Evolutionary conservation across 1,140 invertebrate species (phyloP).

Genomic region (Sipha flava): DNA sequence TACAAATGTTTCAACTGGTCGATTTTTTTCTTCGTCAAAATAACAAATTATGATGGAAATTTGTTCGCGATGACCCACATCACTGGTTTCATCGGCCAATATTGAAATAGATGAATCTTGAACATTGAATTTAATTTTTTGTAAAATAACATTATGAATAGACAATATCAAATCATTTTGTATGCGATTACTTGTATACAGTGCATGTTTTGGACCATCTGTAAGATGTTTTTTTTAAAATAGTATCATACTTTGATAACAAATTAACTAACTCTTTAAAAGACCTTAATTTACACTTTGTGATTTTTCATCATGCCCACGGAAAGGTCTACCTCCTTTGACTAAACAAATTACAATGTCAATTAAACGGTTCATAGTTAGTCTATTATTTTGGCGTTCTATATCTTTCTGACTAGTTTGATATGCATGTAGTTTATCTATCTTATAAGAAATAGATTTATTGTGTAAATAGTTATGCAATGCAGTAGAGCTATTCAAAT

Average conservation of each 20-base stretch:
- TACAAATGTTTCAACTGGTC: not conserved
- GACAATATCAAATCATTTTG: conserved; percentile 15
- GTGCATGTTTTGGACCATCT: not conserved
- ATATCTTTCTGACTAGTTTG: not conserved
- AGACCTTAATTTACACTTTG: not conserved
- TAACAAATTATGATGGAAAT: conserved; percentile 9
- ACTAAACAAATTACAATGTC: not conserved
- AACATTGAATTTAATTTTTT: not conserved
- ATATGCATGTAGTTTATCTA: no score
- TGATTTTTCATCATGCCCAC: not conserved
- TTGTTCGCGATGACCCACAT: conserved; percentile 20
- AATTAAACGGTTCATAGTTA: not conserved
- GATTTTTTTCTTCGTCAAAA: not conserved
- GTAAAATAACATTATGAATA: conserved; percentile 13
- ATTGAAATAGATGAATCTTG: not conserved
- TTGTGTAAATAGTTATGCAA: no score
- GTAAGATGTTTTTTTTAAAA: not conserved
- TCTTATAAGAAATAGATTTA: no score
- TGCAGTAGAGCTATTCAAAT: no score
- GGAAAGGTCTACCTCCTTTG: not conserved
- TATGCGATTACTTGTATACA: conserved; percentile 13
- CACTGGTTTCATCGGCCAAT: conserved; percentile 24
- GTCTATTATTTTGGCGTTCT: not conserved
- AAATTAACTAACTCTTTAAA: not conserved
- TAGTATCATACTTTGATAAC: conserved; percentile 13